Evolutionary conservation across 2,888 invertebrate genomes (phyloP), one percentile per base, ranked within the genome.

Genomic region (Dioctria rufipes): DNA sequence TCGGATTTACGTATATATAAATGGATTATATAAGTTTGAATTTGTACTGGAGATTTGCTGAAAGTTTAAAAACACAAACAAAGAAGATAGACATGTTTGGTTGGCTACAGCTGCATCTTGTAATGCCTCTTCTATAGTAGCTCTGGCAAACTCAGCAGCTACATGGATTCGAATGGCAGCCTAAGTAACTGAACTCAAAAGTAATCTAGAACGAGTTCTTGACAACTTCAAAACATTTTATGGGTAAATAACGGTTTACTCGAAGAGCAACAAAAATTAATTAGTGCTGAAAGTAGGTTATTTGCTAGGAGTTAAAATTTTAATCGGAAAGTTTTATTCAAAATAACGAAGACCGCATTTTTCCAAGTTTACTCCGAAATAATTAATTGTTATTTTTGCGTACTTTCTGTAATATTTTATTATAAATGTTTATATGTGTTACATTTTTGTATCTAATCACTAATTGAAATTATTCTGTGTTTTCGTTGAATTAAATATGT

Each of bases 11-110:
- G 61, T 61, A 25, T 25, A 61, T 40, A 61, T 40, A 61, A 61
- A 25, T 61, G 39, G 61, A 61, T 61, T 61, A 61, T 25, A 61
- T 61, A 61, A 61, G 61, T 61, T 61, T 61, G 25, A 61, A 25
- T 61, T 11, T 13, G 6, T 61, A 5, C 61, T 61, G 61, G 39
- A 61, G 61, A 61, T 61, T 61, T 61, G 25, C n/a, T 5, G 61
- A 61, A 39, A 61, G 61, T n/a, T 61, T 61, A 61, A 61, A 11
- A 61, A 61, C 39, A 61, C 61, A 61, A 61, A 61, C 25, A 61
- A 61, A 61, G 6, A 25, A 61, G 5, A 13, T 61, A 61, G 4
- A 61, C 61, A 25, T 5, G 4, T 40, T 61, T n/a, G 61, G 37
- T 5, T 61, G 5, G 3, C 61, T 61, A 3, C 61, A 61, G 61